Evolutionary conservation across 1,140 invertebrate genomes (phyloP).

Genomic region (Conopomorpha cramerella): DNA sequence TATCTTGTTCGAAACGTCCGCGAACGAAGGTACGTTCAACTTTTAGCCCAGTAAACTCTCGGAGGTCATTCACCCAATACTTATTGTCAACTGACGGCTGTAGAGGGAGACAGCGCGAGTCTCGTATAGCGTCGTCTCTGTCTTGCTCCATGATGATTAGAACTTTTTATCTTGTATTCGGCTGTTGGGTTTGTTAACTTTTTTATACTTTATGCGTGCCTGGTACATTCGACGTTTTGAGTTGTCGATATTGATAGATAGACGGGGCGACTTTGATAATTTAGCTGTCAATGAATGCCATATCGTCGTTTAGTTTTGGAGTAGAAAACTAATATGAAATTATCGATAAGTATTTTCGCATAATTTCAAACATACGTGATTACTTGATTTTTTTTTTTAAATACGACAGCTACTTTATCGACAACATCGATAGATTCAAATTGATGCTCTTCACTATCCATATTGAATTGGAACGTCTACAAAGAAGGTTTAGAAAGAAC

Average conservation of each 20-base stretch:
- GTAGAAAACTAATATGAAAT: too few relatives aligned
- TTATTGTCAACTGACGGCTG: conserved; percentile 55
- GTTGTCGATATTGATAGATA: conserved; percentile 50
- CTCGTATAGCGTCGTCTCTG: conserved; percentile 32
- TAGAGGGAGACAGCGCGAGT: conserved; percentile 26
- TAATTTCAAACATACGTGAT: conserved; percentile 2
- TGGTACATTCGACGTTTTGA: conserved; percentile 50
- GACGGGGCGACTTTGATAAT: conserved; percentile 13
- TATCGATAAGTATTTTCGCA: conserved; percentile 21
- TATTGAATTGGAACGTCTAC: too few relatives aligned
- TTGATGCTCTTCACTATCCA: too few relatives aligned
- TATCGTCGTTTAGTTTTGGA: too few relatives aligned
- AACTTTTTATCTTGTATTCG: conserved; percentile 48
- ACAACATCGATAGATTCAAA: background rate
- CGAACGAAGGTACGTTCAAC: conserved; percentile 59
- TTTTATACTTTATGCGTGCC: conserved; percentile 35
- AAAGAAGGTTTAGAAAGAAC: too few relatives aligned
- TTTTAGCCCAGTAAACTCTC: conserved; percentile 61
- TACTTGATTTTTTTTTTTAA: background rate
- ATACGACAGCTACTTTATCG: background rate
- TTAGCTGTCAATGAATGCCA: conserved; percentile 10
- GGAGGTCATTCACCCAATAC: conserved; percentile 57
- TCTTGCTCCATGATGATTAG: conserved; percentile 41
- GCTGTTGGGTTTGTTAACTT: conserved; percentile 41
- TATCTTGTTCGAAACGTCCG: conserved; percentile 60